phyloP scores from a whole-genome alignment of 1,140 invertebrate species.

The Apis mellifera region Amel_HAv3.1 CM009935.2:12799501-12800000 shows the following conservation, averaged over 20 bases:
- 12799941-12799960: too few relatives aligned
- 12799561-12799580: neutral
- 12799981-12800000: too few relatives aligned
- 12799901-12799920: too few relatives aligned
- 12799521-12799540: neutral
- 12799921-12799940: too few relatives aligned
- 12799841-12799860: too few relatives aligned
- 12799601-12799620: slow-evolving; percentile 25
- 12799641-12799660: slow-evolving; percentile 17
- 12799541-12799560: neutral
- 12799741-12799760: neutral
- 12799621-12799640: slow-evolving; percentile 9
- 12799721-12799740: slow-evolving; percentile 13
- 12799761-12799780: too few relatives aligned
- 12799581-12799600: neutral
- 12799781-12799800: neutral
- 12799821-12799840: too few relatives aligned
- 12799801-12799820: too few relatives aligned
- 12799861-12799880: too few relatives aligned
- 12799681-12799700: slow-evolving; percentile 12
- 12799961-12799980: too few relatives aligned
- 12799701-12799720: slow-evolving; percentile 19
- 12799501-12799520: neutral
- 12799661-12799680: neutral
- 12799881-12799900: too few relatives aligned